Conservation (phyloP, 1,140 invertebrate genomes). For the Trinorchestia longiramus region DNA sequence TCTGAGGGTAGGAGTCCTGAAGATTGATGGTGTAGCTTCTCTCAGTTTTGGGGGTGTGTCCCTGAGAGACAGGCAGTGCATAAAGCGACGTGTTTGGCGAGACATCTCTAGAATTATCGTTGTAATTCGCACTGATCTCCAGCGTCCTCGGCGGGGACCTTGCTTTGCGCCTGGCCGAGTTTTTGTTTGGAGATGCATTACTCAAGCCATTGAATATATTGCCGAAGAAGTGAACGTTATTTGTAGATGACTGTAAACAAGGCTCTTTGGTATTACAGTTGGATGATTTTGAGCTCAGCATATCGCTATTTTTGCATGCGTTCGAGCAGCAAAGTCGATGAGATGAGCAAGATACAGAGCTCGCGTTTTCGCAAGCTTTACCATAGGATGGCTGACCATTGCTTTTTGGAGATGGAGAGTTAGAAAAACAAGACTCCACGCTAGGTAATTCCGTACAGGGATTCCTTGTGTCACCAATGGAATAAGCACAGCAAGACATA, state of each 20-base stretch:
- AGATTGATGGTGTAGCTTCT: slow-evolving; percentile 21
- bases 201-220: not conserved
- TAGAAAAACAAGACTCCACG: not conserved
- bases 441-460: not conserved
- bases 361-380: not conserved
- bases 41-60: not conserved
- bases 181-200: not conserved
- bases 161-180: not conserved
- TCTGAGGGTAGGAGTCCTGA: slow-evolving; percentile 21
- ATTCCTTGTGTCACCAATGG: not conserved
- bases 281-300: not conserved
- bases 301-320: not conserved
- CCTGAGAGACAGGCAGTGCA: not conserved
- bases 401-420: not conserved
- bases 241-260: not conserved
- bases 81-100: not conserved
- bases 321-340: not conserved
- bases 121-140: not conserved
- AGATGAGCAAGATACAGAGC: not conserved
- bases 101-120: not conserved
- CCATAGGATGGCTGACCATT: not conserved
- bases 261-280: not conserved
- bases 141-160: slow-evolving; percentile 10
- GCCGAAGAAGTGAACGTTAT: not conserved
- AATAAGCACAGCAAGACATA: not conserved